phyloP scores from a whole-genome alignment of 2,113 vertebrate genomes.

The Stegostoma tigrinum region DNA sequence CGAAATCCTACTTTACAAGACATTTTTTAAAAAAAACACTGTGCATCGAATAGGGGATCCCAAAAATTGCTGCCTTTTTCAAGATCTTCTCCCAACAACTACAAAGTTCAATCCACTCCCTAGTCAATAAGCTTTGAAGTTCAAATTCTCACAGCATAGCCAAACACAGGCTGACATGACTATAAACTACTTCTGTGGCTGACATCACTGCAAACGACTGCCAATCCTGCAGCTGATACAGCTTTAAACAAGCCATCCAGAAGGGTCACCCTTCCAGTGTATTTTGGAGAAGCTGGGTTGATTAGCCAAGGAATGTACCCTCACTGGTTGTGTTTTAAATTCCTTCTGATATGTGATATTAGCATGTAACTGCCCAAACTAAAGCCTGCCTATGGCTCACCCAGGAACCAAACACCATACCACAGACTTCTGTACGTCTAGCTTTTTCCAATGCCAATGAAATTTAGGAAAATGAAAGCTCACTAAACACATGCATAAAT shows the following conservation, averaged over 20 bases:
- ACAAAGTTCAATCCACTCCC: slow-evolving; percentile 61
- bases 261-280: slow-evolving; percentile 45
- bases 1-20: background rate
- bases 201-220: slow-evolving; percentile 75
- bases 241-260: slow-evolving; percentile 48
- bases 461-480: background rate
- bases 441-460: slow-evolving; percentile 3
- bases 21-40: slow-evolving; percentile 39
- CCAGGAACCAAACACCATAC: background rate
- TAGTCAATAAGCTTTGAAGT: slow-evolving; percentile 52
- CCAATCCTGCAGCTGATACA: slow-evolving; percentile 76
- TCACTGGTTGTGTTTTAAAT: slow-evolving; percentile 37
- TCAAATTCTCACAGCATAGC: slow-evolving; percentile 70
- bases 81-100: slow-evolving; percentile 58
- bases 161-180: slow-evolving; percentile 54
- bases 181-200: slow-evolving; percentile 74
- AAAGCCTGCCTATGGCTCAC: background rate
- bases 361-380: background rate
- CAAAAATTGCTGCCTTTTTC: slow-evolving; percentile 59
- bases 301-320: slow-evolving; percentile 47
- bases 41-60: slow-evolving; percentile 43
- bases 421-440: background rate
- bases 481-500: background rate
- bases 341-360: slow-evolving; percentile 11
- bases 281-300: slow-evolving; percentile 50